Evolutionary conservation across 2,113 vertebrate genomes (phyloP).

Genomic region (Mesocricetus auratus): DNA sequence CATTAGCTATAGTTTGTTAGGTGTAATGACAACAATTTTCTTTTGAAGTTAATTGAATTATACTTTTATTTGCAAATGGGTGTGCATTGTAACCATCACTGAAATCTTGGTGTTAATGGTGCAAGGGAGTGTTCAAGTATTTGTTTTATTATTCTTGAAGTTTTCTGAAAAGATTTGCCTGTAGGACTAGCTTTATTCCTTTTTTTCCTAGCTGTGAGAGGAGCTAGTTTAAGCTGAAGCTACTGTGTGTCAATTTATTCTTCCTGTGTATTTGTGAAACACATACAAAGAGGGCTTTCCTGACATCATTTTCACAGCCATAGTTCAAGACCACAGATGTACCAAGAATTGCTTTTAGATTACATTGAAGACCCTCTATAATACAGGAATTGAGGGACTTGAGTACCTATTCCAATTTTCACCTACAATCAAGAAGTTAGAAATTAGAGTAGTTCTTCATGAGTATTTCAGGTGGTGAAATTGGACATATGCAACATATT

Average conservation of each 20-base stretch:
- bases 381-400: slow-evolving; percentile 3
- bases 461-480: slow-evolving; percentile 53
- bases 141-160: slow-evolving; percentile 50
- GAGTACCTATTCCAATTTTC: slow-evolving; percentile 54
- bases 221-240: slow-evolving; percentile 19
- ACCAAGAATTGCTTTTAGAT: slow-evolving; percentile 32
- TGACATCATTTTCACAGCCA: background rate
- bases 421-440: slow-evolving; percentile 38
- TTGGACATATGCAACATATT: slow-evolving; percentile 63
- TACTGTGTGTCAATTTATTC: background rate
- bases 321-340: slow-evolving; percentile 5
- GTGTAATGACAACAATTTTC: slow-evolving; percentile 75
- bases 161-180: slow-evolving; percentile 59
- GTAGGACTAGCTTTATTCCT: background rate
- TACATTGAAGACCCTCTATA: background rate
- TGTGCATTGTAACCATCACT: slow-evolving; percentile 38
- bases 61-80: slow-evolving; percentile 68
- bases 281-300: background rate
- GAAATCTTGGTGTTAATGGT: slow-evolving; percentile 48
- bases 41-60: slow-evolving; percentile 73
- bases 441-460: slow-evolving; percentile 55
- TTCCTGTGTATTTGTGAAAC: slow-evolving; percentile 56
- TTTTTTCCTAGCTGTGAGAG: background rate
- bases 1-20: slow-evolving; percentile 56
- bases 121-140: slow-evolving; percentile 4